Base-by-base conservation (phyloP, 2,888 invertebrate species). In the Protonemura montana region DNA sequence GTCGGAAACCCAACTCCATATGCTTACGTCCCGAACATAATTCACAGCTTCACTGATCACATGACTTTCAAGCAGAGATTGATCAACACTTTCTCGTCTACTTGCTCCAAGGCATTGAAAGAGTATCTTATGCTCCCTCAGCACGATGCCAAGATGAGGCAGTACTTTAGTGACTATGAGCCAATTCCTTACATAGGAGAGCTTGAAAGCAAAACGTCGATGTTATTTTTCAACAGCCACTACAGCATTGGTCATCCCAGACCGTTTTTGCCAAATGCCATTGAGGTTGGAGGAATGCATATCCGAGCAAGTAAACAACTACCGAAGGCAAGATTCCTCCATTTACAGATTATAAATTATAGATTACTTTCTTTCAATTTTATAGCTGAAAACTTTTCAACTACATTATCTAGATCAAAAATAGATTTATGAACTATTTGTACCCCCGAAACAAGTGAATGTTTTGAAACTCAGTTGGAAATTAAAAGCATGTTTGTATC, bases 281-380 rank as follows among this genome's bases (percentile, higher is more conserved):
- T 91, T 59, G 89, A 90, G 28, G 90, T 91, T 28, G 91, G 90
- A 30, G 91, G 91, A 28, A 86, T 91, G 27, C 91, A 91, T 85
- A 89, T 90, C 2, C 88, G 89, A 87, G 87, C 89, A 81, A 84
- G 89, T 0, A 89, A 89, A 88, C 26, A 84, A 26, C 86, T 91
- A 87, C 90, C 91, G 35, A 86, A 89, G 78, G 87, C 85, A 77
- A 85, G 84, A 82, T 26, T 13, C n/a, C n/a, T n/a, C n/a, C n/a
- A n/a, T n/a, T n/a, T n/a, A n/a, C n/a, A n/a, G n/a, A n/a, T 78
- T 30, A 5, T 2, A 2, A n/a, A 3, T 27, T 27, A 21, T 3
- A 76, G 21, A 21, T 76, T 26, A 25, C 5, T 76, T 35, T 35
- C 35, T 6, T 6, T 10, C 10, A 10, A 35, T 35, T 35, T 35